phyloP scores from a whole-genome alignment of 2,888 invertebrate genomes.

The Crepidodera aurea region DNA sequence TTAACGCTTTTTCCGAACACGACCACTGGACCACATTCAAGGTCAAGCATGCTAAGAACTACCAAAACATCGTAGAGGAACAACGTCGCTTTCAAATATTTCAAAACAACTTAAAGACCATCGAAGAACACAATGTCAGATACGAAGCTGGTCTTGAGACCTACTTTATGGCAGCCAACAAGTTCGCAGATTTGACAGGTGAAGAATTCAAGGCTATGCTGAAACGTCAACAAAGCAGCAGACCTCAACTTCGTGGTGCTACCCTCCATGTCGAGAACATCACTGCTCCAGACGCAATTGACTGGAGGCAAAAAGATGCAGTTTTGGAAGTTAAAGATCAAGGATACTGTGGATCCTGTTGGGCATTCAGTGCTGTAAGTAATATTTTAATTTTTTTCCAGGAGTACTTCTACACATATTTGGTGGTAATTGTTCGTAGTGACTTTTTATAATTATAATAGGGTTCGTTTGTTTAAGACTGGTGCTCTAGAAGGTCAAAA shows the following conservation, averaged over 20 bases:
- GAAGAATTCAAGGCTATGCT: slow-evolving; percentile 33
- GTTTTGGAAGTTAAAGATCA: slow-evolving; percentile 18
- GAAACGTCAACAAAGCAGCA: background rate
- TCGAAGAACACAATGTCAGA: slow-evolving; percentile 38
- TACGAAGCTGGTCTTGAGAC: slow-evolving; percentile 33
- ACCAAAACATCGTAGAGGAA: slow-evolving; percentile 27
- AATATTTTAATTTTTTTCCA: no score
- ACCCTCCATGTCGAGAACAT: background rate
- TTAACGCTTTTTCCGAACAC: background rate
- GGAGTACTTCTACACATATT: no score
- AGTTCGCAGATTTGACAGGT: slow-evolving; percentile 38
- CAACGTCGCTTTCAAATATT: slow-evolving; percentile 33
- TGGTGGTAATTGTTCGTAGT: no score
- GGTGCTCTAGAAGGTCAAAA: slow-evolving; percentile 66
- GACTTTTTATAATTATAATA: no score
- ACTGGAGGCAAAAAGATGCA: slow-evolving; percentile 19
- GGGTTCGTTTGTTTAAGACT: no score
- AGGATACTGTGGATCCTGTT: slow-evolving; percentile 19
- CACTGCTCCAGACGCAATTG: background rate
- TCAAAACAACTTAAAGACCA: slow-evolving; percentile 32
- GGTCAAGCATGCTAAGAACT: background rate
- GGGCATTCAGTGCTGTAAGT: slow-evolving; percentile 28
- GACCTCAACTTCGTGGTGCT: background rate
- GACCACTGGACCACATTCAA: background rate
- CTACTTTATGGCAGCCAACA: slow-evolving; percentile 37